A percentile compares a stretch with the other conserved stretches of the same genome.
These are phyloP conservation scores for Hystrix cristata DNA, from an alignment of 2,113 vertebrate genomes.

Conservation along the genomic window DNA sequence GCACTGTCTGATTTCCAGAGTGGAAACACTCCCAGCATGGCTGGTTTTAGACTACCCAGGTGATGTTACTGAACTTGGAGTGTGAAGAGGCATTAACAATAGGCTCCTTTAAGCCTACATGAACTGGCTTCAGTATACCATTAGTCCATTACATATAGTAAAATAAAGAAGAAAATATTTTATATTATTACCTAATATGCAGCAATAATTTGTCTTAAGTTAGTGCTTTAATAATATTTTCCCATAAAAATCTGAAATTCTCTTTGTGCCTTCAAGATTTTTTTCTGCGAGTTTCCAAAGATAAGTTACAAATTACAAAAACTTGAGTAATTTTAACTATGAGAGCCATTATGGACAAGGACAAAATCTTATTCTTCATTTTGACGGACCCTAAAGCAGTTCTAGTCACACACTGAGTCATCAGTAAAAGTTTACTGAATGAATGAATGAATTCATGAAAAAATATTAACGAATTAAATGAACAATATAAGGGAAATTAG, in stretches of 20 bases:
- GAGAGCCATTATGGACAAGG: background rate
- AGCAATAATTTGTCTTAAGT: constrained; percentile 18
- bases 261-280: background rate
- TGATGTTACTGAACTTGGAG: background rate
- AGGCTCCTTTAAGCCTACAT: background rate
- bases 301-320: constrained; percentile 21
- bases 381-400: background rate
- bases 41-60: constrained; percentile 2
- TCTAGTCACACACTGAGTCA: background rate
- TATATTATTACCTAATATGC: background rate
- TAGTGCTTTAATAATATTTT: constrained; percentile 45
- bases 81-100: background rate
- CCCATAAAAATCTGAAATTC: constrained; percentile 43
- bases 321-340: constrained; percentile 18
- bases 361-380: constrained; percentile 7
- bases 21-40: background rate
- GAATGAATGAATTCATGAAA: background rate
- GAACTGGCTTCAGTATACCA: background rate
- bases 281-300: background rate
- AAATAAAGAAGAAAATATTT: background rate
- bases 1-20: constrained; percentile 17
- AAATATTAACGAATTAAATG: background rate
- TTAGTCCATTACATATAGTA: background rate
- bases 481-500: background rate
- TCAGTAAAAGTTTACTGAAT: constrained; percentile 13